phyloP scores from a whole-genome alignment of 1,140 invertebrate species.

The Telenomus remus region DNA sequence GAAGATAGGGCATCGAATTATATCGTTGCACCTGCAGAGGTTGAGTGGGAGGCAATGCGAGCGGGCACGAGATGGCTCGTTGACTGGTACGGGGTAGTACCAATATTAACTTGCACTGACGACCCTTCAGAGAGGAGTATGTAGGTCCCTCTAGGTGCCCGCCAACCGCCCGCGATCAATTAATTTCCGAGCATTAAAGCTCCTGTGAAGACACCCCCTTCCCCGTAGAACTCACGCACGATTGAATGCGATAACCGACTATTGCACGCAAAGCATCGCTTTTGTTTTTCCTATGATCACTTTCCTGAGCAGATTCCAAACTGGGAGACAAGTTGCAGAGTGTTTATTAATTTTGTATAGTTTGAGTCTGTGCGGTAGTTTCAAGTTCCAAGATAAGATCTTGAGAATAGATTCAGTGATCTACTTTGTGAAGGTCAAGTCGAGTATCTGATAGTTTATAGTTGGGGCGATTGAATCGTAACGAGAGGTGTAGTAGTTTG shows the following conservation, averaged over 20 bases:
- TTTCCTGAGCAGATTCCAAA: no score
- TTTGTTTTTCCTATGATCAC: neutral
- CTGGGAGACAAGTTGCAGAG: no score
- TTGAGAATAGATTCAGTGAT: neutral
- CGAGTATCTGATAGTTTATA: neutral
- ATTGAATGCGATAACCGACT: constrained; percentile 65
- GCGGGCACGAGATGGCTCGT: constrained; percentile 60
- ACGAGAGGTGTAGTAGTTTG: no score
- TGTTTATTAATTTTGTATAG: constrained; percentile 2
- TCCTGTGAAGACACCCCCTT: constrained; percentile 69
- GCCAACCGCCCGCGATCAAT: constrained; percentile 71
- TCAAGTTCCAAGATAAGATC: constrained; percentile 2
- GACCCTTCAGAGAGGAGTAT: constrained; percentile 64
- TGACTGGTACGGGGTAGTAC: constrained; percentile 72
- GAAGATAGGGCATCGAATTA: constrained; percentile 63
- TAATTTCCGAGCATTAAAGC: constrained; percentile 71
- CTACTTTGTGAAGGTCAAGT: neutral
- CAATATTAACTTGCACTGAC: constrained; percentile 70
- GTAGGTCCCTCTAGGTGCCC: constrained; percentile 67
- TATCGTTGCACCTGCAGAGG: constrained; percentile 63
- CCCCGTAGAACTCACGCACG: constrained; percentile 59
- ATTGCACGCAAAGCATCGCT: constrained; percentile 64
- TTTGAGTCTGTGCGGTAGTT: neutral
- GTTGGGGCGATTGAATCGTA: no score
- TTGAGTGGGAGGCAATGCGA: constrained; percentile 66